Conservation (phyloP, 1,140 invertebrate genomes). For the Berghia stephanieae region DNA sequence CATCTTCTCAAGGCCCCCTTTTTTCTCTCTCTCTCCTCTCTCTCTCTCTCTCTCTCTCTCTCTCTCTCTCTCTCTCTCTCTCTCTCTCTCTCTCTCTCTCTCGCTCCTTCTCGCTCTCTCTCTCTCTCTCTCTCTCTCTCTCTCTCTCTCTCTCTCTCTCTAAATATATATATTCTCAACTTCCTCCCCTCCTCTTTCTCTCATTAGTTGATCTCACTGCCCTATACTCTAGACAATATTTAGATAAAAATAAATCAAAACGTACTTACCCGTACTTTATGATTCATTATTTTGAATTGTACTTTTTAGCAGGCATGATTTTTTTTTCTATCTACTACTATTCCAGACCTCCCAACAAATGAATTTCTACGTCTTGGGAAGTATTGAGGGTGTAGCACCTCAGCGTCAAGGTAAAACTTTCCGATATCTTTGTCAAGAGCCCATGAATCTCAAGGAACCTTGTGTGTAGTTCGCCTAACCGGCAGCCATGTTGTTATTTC, state of each 20-base stretch:
- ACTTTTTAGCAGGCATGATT: too few relatives aligned
- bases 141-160: neutral
- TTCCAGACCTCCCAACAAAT: too few relatives aligned
- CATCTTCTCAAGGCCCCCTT: too few relatives aligned
- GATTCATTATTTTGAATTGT: neutral
- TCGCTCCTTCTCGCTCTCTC: too few relatives aligned
- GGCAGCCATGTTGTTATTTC: too few relatives aligned
- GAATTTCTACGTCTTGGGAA: too few relatives aligned
- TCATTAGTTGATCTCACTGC: neutral
- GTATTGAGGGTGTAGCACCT: too few relatives aligned
- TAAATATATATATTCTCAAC: neutral
- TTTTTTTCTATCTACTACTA: neutral
- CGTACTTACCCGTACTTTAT: neutral
- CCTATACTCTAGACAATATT: neutral
- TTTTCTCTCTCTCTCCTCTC: neutral
- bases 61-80: neutral
- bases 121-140: slow-evolving; percentile 4
- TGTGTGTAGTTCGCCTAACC: too few relatives aligned
- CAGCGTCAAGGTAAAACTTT: too few relatives aligned
- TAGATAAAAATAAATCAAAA: neutral
- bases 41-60: neutral
- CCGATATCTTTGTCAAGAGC: too few relatives aligned
- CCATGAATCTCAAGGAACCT: too few relatives aligned
- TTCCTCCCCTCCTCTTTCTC: neutral
- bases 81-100: too few relatives aligned